These are phyloP conservation scores for Neoitamus cyanurus DNA, from an alignment of 2,888 invertebrate genomes.

Conservation along the genomic window DNA sequence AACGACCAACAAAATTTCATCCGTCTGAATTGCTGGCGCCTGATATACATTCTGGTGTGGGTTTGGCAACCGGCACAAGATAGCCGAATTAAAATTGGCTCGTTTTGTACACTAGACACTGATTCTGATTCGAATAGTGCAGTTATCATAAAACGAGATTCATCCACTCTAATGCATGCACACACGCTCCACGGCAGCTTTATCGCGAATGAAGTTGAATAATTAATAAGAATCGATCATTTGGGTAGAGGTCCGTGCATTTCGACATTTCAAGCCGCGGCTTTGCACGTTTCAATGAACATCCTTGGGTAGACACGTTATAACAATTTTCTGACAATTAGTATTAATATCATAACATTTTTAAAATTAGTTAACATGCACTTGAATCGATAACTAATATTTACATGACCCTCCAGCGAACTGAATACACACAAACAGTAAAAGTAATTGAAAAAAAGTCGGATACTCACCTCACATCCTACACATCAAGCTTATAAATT, in stretches of 20 bases:
- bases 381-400: no score
- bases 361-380: no score
- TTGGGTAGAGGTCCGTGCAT: neutral
- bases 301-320: no score
- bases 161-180: neutral
- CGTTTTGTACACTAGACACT: constrained; percentile 28
- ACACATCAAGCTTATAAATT: no score
- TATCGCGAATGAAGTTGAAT: constrained; percentile 15
- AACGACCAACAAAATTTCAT: constrained; percentile 48
- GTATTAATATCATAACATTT: no score
- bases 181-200: neutral
- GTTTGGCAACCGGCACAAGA: constrained; percentile 38
- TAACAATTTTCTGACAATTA: no score
- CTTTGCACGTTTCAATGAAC: neutral
- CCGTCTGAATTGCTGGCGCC: constrained; percentile 51
- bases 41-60: constrained; percentile 50
- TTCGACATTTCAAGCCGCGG: neutral
- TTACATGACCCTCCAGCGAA: no score
- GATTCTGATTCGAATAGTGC: constrained; percentile 25
- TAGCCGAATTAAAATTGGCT: constrained; percentile 37
- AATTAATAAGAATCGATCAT: constrained; percentile 20
- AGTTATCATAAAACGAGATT: constrained; percentile 16
- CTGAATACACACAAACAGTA: no score
- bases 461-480: no score
- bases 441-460: no score